A percentile compares a stretch with the other conserved stretches of the same genome.
These are phyloP conservation scores for Drosophila algonquin DNA, from an alignment of 2,888 invertebrate genomes.

Conservation along the genomic window DNA sequence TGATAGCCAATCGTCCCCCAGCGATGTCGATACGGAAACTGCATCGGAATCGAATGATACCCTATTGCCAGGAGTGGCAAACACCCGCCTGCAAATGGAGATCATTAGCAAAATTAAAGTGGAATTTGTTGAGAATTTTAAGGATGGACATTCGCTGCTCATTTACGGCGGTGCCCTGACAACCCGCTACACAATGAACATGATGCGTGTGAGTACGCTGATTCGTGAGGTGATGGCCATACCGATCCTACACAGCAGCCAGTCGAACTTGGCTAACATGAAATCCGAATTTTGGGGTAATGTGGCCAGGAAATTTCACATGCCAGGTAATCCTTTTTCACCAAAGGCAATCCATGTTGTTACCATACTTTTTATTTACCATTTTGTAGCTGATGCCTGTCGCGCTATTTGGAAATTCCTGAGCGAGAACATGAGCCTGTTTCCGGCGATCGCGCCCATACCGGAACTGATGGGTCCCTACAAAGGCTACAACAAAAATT, in stretches of 20 bases:
- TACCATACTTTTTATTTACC: neutral
- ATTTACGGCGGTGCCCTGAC: conserved; percentile 23
- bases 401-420: conserved; percentile 71
- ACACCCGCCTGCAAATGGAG: neutral
- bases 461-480: conserved; percentile 69
- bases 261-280: conserved; percentile 9
- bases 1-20: neutral
- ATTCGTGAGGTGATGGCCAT: conserved; percentile 73
- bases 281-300: conserved; percentile 55
- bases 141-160: conserved; percentile 41
- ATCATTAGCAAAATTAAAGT: conserved; percentile 49
- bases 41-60: neutral
- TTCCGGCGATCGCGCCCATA: conserved; percentile 71
- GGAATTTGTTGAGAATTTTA: conserved; percentile 40
- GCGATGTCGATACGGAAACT: neutral
- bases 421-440: conserved; percentile 60
- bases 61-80: neutral
- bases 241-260: conserved; percentile 65
- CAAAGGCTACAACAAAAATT: conserved; percentile 51
- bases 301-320: conserved; percentile 54
- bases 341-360: conserved; percentile 3
- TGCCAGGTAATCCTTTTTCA: conserved; percentile 57
- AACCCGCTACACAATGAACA: conserved; percentile 49
- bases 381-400: conserved; percentile 53
- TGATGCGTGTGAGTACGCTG: conserved; percentile 52